A percentile compares a stretch with the other conserved stretches of the same genome.
Evolutionary conservation across 2,113 vertebrate species (phyloP).

Genomic region (Sapayoa aenigma): DNA sequence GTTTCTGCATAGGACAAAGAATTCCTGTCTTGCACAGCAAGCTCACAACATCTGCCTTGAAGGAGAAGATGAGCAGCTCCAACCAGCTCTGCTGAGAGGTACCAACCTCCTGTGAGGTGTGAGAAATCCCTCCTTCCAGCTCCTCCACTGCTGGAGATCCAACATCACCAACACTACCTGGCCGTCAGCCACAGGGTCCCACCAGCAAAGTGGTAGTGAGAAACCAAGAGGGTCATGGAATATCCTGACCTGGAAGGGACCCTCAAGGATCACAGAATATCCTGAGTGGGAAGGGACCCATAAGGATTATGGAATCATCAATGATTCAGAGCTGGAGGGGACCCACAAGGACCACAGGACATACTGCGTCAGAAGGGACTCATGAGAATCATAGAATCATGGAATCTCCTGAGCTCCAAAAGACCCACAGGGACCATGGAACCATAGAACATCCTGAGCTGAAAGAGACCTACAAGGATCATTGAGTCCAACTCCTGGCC

Average conservation of each 20-base stretch:
- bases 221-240: neutral
- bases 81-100: neutral
- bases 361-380: no score
- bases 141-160: neutral
- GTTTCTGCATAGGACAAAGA: neutral
- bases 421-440: neutral
- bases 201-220: accelerated
- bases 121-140: neutral
- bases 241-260: no score
- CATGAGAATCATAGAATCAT: no score
- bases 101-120: accelerated
- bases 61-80: neutral
- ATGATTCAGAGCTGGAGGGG: no score
- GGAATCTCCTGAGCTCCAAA: no score
- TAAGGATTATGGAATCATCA: neutral
- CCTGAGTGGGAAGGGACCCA: no score
- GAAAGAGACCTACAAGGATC: neutral
- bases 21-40: neutral
- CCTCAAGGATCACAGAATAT: neutral
- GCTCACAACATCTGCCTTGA: neutral
- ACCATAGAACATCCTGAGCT: neutral
- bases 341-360: neutral
- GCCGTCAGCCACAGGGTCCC: neutral
- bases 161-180: neutral
- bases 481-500: neutral